Conservation (phyloP, 2,888 invertebrate genomes). For the Gastracanthus pulcherrimus region DNA sequence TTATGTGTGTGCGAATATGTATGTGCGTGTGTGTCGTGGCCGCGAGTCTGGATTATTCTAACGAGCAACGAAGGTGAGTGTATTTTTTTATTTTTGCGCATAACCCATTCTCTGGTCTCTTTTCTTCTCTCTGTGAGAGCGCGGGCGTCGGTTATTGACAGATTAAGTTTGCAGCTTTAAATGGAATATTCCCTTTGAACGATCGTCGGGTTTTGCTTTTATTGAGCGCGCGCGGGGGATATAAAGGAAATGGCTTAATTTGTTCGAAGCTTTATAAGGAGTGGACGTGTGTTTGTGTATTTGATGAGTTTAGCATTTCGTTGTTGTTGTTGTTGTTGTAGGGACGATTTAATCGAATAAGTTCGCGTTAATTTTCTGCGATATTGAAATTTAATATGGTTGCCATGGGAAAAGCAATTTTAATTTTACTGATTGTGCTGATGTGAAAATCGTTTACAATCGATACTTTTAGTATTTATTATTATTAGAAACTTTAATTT, state of each 20-base stretch:
- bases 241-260: slow-evolving; percentile 22
- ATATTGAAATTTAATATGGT: not conserved
- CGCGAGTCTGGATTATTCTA: slow-evolving; percentile 32
- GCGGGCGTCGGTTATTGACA: slow-evolving; percentile 9
- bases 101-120: not conserved
- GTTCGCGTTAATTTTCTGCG: not conserved
- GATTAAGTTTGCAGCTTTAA: slow-evolving; percentile 11
- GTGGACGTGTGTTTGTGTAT: not conserved
- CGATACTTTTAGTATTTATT: too few species aligned
- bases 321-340: not conserved
- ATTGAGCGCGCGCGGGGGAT: not conserved
- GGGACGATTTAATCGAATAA: not conserved
- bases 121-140: not conserved
- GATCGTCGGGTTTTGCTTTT: not conserved
- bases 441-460: too few species aligned
- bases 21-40: not conserved
- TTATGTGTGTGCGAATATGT: too few species aligned
- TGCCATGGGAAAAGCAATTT: too few species aligned
- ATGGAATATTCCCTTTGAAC: not conserved
- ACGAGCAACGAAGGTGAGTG: not conserved
- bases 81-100: too few species aligned
- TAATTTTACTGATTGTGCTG: too few species aligned
- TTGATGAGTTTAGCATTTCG: too few species aligned
- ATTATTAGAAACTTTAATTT: too few species aligned
- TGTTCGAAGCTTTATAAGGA: not conserved